Conservation (phyloP, 30 jellyfish, hydroid and myxozoan species). For the Calvadosia cruxmelitensis region DNA sequence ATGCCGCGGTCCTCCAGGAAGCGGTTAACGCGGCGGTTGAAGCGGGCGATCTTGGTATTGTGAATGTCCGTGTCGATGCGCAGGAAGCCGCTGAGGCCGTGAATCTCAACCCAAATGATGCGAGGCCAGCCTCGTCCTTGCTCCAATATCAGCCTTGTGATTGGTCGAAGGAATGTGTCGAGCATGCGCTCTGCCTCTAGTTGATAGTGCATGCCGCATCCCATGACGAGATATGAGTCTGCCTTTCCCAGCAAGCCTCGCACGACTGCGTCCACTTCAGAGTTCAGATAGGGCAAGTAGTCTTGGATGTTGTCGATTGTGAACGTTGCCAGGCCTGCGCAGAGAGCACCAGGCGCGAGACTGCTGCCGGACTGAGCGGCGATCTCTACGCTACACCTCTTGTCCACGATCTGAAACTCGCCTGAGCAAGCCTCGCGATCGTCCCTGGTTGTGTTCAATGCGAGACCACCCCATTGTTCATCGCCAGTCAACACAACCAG, state of each 20-base stretch:
- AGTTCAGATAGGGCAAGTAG: conserved; percentile 25
- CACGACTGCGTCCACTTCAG: conserved; percentile 22
- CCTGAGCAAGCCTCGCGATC: conserved; percentile 55
- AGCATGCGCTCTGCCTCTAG: conserved; percentile 21
- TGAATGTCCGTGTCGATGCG: conserved; percentile 52
- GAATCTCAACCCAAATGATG: conserved; percentile 67
- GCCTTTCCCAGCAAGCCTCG: conserved; percentile 19
- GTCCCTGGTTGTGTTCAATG: conserved; percentile 23
- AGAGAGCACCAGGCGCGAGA: conserved; percentile 16
- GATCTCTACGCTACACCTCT: conserved; percentile 62
- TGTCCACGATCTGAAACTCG: conserved; percentile 37
- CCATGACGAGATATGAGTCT: conserved; percentile 51
- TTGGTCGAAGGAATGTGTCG: conserved; percentile 9
- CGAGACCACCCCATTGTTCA: conserved; percentile 37
- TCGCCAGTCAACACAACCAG: conserved; percentile 48
- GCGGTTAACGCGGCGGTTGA: conserved; percentile 21
- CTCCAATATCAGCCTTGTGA: conserved; percentile 21
- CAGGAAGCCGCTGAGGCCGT: conserved; percentile 61
- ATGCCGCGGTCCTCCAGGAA: conserved; percentile 29
- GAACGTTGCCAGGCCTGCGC: conserved; percentile 31
- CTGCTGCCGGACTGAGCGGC: conserved; percentile 40
- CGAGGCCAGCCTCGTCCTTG: conserved; percentile 75
- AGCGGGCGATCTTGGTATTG: conserved; percentile 28
- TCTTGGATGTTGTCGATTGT: conserved; percentile 36
- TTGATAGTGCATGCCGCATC: conserved; percentile 83